Evolutionary conservation across 2,888 invertebrate species (phyloP), one percentile per base, ranked within the genome.

Genomic region (Plemyria rubiginata): DNA sequence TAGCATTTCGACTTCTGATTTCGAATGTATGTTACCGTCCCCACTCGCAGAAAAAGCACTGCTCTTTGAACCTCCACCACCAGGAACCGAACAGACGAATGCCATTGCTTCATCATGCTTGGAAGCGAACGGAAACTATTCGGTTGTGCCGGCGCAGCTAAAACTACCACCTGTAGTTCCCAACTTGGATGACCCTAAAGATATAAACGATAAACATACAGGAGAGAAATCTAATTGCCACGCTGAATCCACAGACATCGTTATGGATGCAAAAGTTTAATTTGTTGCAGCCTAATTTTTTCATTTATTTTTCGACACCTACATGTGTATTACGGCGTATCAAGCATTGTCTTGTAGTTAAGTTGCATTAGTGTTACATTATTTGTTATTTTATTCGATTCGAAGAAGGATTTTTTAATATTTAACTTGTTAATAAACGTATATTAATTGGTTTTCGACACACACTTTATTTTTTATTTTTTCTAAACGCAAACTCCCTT

Each of bases 141-240:
- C 43, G 29, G 41, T 43, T 36, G 13, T 12, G 13, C 48, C 43
- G 36, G 48, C 43, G 12, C 55, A 48, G 0, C 12, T 4, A 16
- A 60, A 64, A 55, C 6, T 59, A 46, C 62, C 62, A 3, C 11
- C 50, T 36, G 38, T 52, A 41, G n/a, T 63, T 22, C 7, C 55
- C 11, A 52, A 36, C 36, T 48, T 52, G 6, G 40, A 45, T 40
- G 54, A 57, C 40, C 16, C 48, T 28, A 15, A 41, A 4, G 38
- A 5, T n/a, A 13, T 54, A 8, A 32, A 38, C 36, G 11, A 46
- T 9, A 29, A 36, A 11, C 29, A 54, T 4, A 32, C 32, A 28
- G 57, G 49, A 7, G 43, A 57, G 8, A 40, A 49, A 45, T n/a
- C 32, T 50, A 38, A 38, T 12, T 46, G 28, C 48, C 15, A 46